Evolutionary conservation across 2,113 vertebrate species (phyloP).

Genomic region (Alligator mississippiensis): DNA sequence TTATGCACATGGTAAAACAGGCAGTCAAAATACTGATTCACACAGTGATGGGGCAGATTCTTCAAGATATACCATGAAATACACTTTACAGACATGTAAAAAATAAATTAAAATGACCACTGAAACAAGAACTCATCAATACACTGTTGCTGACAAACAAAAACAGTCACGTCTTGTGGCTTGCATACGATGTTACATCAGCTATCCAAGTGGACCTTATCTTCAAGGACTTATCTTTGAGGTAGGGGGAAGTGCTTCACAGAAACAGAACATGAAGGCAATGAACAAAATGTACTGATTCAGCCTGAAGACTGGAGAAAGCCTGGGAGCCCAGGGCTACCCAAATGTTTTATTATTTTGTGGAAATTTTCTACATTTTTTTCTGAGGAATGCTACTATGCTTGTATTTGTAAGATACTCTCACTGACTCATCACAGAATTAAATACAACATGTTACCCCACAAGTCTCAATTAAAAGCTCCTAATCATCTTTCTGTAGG

Average conservation of each 20-base stretch:
- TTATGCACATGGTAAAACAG: not conserved
- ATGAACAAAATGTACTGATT: not conserved
- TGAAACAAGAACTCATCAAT: not conserved
- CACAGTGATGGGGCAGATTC: not conserved
- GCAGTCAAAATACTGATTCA: not conserved
- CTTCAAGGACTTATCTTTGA: not conserved
- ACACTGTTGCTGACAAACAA: accelerated
- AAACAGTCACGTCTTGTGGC: constrained; percentile 14
- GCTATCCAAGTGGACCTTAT: not conserved
- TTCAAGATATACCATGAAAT: accelerated
- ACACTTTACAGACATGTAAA: accelerated
- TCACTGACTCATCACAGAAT: not conserved
- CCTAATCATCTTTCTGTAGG: not conserved
- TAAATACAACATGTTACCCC: not conserved
- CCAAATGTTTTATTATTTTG: not conserved
- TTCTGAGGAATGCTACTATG: not conserved
- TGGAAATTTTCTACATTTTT: not conserved
- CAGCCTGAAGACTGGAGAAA: not conserved
- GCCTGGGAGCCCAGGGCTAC: accelerated
- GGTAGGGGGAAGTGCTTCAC: constrained; percentile 26
- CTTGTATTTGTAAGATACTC: not conserved
- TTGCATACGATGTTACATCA: not conserved
- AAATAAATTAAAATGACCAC: accelerated
- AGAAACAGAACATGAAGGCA: not conserved
- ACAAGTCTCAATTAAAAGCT: not conserved